Evolutionary conservation across 2,797 vertebrate genomes (phyloP), one percentile per base, ranked within the genome.

Genomic region (Distichodus sexfasciatus): DNA sequence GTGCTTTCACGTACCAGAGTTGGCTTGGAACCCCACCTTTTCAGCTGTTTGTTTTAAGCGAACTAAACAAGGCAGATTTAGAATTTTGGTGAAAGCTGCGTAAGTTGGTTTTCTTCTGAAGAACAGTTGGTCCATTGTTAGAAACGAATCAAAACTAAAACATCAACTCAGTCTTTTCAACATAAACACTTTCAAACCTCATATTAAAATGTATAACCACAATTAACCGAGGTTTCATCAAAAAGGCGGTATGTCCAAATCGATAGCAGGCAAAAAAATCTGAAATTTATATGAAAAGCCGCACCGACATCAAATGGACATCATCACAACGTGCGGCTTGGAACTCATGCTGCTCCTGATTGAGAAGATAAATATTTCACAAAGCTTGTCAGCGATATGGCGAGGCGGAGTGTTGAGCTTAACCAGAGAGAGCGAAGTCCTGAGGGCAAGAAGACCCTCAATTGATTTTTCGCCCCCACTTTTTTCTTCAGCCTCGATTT

Each of bases 311-410:
- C 48, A 46, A 7, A 35, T 50, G 14, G 38, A 47, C 40, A 63
- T 63, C 48, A 59, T 66, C n/a, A n/a, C n/a, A 35, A 41, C 35
- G 46, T 55, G 46, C 35, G 46, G 66, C 41, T 14, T 61, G 61
- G 29, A 50, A 47, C 33, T 26, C 9, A 61, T 44, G 40, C 61
- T 43, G 68, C 19, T 36, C 17, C 44, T 55, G 62, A 79, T 64
- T 72, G 74, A 59, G 64, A 66, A 67, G 62, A 81, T 78, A 66
- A 81, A 81, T 81, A 78, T 78, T 78, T 81, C 60, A 81, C 74
- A 63, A 71, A 54, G 70, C 59, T 65, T 69, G 73, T 66, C 68
- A 78, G 72, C 33, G 69, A 76, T 72, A 60, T 66, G 71, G 71
- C 66, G 74, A 76, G 68, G 71, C 47, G 59, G 53, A 63, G 62